Conservation (phyloP, 2,113 vertebrate species). For the Heterocephalus glaber region DNA sequence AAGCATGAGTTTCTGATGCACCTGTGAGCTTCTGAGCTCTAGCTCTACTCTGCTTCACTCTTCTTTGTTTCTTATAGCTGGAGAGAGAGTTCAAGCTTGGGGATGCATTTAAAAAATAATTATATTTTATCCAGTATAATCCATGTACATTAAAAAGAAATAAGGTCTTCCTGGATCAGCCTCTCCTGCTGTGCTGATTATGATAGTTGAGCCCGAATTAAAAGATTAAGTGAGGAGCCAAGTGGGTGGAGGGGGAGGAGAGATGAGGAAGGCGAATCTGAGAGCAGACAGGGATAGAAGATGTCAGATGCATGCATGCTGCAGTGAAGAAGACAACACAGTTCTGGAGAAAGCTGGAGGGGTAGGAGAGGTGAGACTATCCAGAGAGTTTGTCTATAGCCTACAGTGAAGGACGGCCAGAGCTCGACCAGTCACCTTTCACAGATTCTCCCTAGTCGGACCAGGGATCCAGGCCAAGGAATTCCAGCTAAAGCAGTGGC, state of each 20-base stretch:
- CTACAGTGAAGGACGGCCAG: not conserved
- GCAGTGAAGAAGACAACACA: not conserved
- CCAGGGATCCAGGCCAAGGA: not conserved
- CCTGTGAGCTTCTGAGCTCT: not conserved
- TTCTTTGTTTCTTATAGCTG: not conserved
- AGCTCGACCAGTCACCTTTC: not conserved
- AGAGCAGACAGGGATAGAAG: not conserved
- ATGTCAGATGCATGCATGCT: not conserved
- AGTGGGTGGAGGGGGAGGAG: not conserved
- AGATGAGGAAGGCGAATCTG: not conserved
- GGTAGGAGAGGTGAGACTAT: not conserved
- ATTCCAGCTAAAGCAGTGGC: not conserved
- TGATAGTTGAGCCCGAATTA: not conserved
- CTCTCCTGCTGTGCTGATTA: not conserved
- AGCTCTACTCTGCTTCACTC: not conserved
- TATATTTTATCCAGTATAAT: not conserved
- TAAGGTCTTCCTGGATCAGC: not conserved
- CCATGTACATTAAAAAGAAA: constrained; percentile 2
- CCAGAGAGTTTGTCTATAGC: not conserved
- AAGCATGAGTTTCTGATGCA: not conserved
- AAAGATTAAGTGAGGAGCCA: not conserved
- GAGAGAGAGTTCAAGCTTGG: not conserved
- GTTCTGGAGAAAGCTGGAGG: not conserved
- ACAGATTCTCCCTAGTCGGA: not conserved
- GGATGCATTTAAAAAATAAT: not conserved